Percentiles rank a stretch among this genome's conserved stretches.
These are phyloP conservation scores for Hyperopisus bebe DNA, from an alignment of 2,113 vertebrate species.

Conservation along the genomic window DNA sequence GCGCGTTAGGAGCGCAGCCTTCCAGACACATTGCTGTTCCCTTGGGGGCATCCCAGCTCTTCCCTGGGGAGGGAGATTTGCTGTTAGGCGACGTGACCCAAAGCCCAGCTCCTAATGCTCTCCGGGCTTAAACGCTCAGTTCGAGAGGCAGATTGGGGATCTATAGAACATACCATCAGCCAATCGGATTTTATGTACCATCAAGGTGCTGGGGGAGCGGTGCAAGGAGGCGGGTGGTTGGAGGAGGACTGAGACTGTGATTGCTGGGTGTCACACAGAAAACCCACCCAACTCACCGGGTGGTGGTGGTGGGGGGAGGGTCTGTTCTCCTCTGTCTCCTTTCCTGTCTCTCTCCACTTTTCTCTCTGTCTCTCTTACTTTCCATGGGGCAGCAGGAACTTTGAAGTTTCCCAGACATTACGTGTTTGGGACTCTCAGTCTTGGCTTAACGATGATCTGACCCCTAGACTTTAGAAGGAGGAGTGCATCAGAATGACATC, in stretches of 20 bases:
- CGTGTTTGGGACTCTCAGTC: slow-evolving; percentile 26
- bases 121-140: not conserved
- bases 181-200: not conserved
- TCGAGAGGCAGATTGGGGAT: not conserved
- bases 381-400: not conserved
- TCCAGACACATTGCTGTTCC: not conserved
- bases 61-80: not conserved
- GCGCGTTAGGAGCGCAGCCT: not conserved
- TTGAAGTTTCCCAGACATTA: slow-evolving; percentile 28
- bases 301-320: slow-evolving; percentile 7
- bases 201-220: slow-evolving; percentile 22
- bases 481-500: not conserved
- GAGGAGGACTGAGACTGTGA: slow-evolving; percentile 47
- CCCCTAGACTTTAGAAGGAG: not conserved
- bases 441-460: slow-evolving; percentile 1
- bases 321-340: slow-evolving; percentile 17
- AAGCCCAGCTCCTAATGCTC: not conserved
- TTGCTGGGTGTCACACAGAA: slow-evolving; percentile 57
- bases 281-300: slow-evolving; percentile 31
- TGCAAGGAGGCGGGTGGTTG: slow-evolving; percentile 23
- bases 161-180: not conserved
- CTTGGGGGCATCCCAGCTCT: not conserved
- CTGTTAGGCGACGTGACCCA: not conserved
- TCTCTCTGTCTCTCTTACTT: slow-evolving; percentile 8
- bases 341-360: slow-evolving; percentile 9